These are phyloP conservation scores for Trichosurus vulpecula DNA, from an alignment of 2,797 vertebrate genomes.

Conservation along the genomic window DNA sequence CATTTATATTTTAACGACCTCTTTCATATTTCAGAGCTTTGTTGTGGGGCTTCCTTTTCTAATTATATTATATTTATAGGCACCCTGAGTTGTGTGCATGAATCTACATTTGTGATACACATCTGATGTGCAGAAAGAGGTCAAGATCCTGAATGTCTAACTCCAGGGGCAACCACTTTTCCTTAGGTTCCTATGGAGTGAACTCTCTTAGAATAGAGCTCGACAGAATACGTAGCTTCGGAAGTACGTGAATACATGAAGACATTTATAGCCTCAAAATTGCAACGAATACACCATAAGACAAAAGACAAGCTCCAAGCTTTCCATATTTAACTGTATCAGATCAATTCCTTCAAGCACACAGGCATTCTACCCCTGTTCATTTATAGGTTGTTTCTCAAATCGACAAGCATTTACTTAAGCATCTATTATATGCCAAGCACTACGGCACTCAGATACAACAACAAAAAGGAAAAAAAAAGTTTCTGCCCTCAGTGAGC, in stretches of 20 bases:
- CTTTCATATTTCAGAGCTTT: constrained; percentile 9
- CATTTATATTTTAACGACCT: neutral
- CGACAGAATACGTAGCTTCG: constrained; percentile 13
- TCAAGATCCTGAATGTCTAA: neutral
- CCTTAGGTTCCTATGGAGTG: constrained; percentile 5
- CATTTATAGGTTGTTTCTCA: neutral
- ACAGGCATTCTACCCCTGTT: neutral
- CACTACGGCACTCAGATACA: neutral
- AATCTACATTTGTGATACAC: neutral
- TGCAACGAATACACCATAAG: neutral
- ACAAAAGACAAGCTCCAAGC: neutral
- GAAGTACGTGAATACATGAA: neutral
- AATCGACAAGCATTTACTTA: neutral
- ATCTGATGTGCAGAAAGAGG: neutral
- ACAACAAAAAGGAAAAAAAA: neutral
- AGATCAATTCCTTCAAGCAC: neutral
- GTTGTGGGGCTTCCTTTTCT: constrained; percentile 12
- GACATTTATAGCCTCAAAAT: neutral
- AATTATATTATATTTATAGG: neutral
- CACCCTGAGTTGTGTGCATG: neutral
- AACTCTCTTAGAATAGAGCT: neutral
- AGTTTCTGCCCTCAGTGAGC: neutral
- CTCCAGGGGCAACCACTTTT: neutral
- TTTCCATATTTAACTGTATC: neutral
- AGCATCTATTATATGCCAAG: neutral